Evolutionary conservation across 2,113 vertebrate species (phyloP).

Genomic region (Emberiza fucata): DNA sequence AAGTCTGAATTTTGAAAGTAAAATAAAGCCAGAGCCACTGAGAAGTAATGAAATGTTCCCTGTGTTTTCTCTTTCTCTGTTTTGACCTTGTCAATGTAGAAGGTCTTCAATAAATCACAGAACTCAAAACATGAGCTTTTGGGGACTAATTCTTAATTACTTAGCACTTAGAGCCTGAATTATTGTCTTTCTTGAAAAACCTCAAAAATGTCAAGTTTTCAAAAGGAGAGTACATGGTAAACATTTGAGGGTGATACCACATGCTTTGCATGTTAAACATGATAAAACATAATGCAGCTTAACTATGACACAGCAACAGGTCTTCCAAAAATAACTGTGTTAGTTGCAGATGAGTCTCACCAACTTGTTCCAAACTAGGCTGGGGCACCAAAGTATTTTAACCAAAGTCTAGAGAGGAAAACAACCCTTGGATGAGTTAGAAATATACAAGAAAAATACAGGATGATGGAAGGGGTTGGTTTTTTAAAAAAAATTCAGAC

Average conservation of each 20-base stretch:
- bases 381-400: background rate
- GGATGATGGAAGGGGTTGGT: background rate
- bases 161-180: background rate
- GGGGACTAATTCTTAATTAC: background rate
- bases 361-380: background rate
- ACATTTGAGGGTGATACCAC: background rate
- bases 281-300: background rate
- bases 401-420: background rate
- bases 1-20: background rate
- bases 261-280: background rate
- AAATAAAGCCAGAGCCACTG: background rate
- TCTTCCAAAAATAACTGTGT: background rate
- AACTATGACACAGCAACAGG: background rate
- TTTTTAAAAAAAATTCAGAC: background rate
- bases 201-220: background rate
- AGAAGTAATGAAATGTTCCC: background rate
- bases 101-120: background rate
- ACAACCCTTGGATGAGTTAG: background rate
- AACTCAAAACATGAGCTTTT: background rate
- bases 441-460: background rate
- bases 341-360: background rate
- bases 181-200: background rate
- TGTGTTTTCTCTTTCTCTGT: background rate
- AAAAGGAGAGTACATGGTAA: background rate
- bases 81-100: background rate